Base-by-base conservation (phyloP, 2,888 invertebrate species). In the Criorhina ranunculi region DNA sequence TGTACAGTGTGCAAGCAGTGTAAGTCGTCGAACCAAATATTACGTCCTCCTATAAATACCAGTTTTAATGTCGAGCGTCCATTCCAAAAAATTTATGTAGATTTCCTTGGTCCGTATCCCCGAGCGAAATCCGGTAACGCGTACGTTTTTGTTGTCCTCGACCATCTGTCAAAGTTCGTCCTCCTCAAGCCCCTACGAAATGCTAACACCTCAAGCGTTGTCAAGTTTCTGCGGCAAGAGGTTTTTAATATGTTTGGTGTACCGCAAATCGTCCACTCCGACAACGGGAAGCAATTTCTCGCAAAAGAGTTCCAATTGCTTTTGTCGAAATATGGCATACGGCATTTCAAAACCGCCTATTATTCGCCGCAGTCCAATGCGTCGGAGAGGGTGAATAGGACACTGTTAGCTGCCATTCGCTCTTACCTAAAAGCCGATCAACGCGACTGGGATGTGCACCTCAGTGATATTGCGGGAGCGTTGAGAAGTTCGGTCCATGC, bases 381-480 rank as follows among this genome's bases (percentile, higher is more conserved):
- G 5, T 89, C 89, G 0, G 91, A 91, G 70, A 73, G 89, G 0
- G 87, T 88, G 0, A 90, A 90, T 64, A 76, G 88, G 12, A 88
- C 88, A 0, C 60, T 90, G 0, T 87, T 88, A 5, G 89, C 89
- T 0, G 88, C 88, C 57, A 88, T 90, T 2, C 42, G 79, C 2
- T 55, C 85, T 0, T 82, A 87, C 15, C 7, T 87, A 0, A 29
- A 87, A 7, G 42, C 72, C 0, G 76, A 87, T 37, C 87, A 86
- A n/a, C 8, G 78, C 7, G 70, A 86, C 5, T 85, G 86, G 86
- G 81, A 87, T 29, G 2, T 72, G 0, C 70, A 82, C 19, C 9
- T 87, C 7, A 75, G 72, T 2, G 66, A 78, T 1, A 81, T 80
- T 5, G 76, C 86, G 1, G 67, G 70, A 11, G 78, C 85, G 0